Evolutionary conservation across 2,888 invertebrate genomes (phyloP).

Genomic region (Cepaea hortensis): DNA sequence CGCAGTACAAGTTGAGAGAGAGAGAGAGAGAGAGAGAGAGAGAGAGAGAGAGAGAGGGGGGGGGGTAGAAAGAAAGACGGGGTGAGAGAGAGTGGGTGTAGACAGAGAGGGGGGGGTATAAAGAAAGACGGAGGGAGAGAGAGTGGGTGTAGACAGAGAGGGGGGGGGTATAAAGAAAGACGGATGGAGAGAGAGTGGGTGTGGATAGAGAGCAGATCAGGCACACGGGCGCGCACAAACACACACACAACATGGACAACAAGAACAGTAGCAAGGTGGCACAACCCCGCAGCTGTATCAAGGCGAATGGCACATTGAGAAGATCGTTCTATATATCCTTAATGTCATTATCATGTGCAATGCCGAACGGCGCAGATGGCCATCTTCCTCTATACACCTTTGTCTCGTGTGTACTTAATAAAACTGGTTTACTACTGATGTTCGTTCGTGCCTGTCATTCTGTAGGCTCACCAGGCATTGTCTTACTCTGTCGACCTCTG

Average conservation of each 20-base stretch:
- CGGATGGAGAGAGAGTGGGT: not conserved
- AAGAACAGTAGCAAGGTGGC: not conserved
- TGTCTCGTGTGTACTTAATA: too few relatives aligned
- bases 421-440: too few relatives aligned
- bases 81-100: too few relatives aligned
- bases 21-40: not conserved
- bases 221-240: not conserved
- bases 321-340: too few relatives aligned
- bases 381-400: too few relatives aligned
- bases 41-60: not conserved
- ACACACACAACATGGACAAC: not conserved
- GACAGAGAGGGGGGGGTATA: not conserved
- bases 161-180: not conserved
- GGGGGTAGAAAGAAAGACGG: too few relatives aligned
- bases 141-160: conserved; percentile 16
- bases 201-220: not conserved
- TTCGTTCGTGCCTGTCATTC: too few relatives aligned
- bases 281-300: not conserved
- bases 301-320: too few relatives aligned
- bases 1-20: not conserved
- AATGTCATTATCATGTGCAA: too few relatives aligned
- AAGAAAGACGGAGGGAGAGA: not conserved
- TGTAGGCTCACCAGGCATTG: too few relatives aligned
- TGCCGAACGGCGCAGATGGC: too few relatives aligned
- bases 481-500: too few relatives aligned